Evolutionary conservation across 1,140 invertebrate genomes (phyloP).

Genomic region (Zaprionus vittiger): DNA sequence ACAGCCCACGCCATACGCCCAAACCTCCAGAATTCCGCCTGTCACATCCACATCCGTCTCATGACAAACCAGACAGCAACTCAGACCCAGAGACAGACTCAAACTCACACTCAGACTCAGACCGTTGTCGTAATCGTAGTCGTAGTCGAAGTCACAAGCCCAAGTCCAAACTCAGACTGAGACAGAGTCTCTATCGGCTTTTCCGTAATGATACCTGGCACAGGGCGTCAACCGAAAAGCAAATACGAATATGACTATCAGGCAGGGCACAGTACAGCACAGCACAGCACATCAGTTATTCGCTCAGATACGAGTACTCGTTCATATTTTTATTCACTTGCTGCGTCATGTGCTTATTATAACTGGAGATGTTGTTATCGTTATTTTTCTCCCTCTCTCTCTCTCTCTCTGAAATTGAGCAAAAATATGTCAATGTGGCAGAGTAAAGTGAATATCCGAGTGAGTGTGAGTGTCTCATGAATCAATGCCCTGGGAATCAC

Average conservation of each 20-base stretch:
- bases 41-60: conserved; percentile 74
- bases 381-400: conserved; percentile 6
- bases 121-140: too few species aligned
- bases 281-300: conserved; percentile 11
- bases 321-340: conserved; percentile 15
- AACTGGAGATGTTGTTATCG: conserved; percentile 49
- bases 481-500: conserved; percentile 23
- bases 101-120: conserved; percentile 7
- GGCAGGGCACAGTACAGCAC: background rate
- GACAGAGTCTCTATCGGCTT: conserved; percentile 35
- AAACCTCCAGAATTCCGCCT: conserved; percentile 66
- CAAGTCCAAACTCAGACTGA: conserved; percentile 10
- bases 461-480: conserved; percentile 11
- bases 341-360: conserved; percentile 66
- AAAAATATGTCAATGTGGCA: conserved; percentile 40
- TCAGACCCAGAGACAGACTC: conserved; percentile 15
- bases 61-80: conserved; percentile 38
- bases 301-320: conserved; percentile 24
- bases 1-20: conserved; percentile 70
- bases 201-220: conserved; percentile 52
- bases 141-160: conserved; percentile 3
- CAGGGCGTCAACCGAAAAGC: conserved; percentile 47
- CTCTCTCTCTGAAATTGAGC: conserved; percentile 12
- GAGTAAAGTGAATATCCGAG: conserved; percentile 19
- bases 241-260: conserved; percentile 26